A percentile compares a stretch with the other conserved stretches of the same genome.
phyloP scores from a whole-genome alignment of 2,113 vertebrate genomes.

The Helogale parvula region DNA sequence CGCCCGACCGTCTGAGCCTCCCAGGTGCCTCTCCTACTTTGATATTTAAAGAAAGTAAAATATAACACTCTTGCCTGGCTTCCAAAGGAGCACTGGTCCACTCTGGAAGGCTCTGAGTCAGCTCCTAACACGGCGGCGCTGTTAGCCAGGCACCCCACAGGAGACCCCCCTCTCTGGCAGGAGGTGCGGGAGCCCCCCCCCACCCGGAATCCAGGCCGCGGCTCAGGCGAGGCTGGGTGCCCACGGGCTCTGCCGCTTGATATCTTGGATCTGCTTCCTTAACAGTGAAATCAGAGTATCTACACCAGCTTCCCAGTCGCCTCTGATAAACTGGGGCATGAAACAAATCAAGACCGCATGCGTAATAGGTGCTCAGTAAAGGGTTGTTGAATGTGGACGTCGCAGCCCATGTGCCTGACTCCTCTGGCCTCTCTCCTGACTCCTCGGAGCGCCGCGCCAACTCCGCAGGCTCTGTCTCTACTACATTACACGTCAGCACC shows the following conservation, averaged over 20 bases:
- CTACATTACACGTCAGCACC: not conserved
- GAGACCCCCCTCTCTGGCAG: not conserved
- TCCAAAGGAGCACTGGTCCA: not conserved
- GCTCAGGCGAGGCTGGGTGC: not conserved
- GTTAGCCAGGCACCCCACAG: rapidly evolving
- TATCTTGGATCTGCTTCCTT: not conserved
- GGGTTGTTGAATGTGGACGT: not conserved
- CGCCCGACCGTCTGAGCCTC: too few relatives aligned
- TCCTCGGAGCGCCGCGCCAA: not conserved
- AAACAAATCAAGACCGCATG: not conserved
- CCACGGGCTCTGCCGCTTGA: not conserved
- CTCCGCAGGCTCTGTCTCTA: not conserved
- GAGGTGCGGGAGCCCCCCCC: not conserved
- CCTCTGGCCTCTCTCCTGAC: not conserved
- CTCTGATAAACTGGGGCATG: not conserved
- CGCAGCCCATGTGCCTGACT: not conserved
- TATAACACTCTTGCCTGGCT: not conserved
- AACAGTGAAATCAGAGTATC: not conserved
- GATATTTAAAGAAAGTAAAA: not conserved
- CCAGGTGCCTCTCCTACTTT: not conserved
- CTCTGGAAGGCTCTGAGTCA: not conserved
- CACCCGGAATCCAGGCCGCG: too few relatives aligned
- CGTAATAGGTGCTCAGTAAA: not conserved
- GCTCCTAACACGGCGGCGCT: not conserved
- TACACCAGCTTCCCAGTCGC: not conserved